These are phyloP conservation scores for Tinamus major DNA, from an alignment of 2,797 vertebrate genomes.

Conservation along the genomic window DNA sequence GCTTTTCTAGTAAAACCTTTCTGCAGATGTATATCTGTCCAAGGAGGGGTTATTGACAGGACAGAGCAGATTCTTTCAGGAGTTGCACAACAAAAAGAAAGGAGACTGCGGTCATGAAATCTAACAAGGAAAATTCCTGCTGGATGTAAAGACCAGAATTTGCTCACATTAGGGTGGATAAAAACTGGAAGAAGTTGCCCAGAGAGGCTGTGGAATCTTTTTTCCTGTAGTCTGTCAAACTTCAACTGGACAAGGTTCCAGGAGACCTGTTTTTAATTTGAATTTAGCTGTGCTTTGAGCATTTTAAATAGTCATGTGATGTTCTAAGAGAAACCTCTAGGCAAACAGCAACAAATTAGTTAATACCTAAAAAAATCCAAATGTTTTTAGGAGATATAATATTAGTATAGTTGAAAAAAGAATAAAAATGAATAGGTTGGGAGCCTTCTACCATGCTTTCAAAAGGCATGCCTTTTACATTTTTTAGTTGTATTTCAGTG, in stretches of 20 bases:
- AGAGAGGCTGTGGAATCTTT: background rate
- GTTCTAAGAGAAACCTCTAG: background rate
- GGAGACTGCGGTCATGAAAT: background rate
- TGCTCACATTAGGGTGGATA: background rate
- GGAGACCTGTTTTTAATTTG: background rate
- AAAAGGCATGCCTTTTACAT: background rate
- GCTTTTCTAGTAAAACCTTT: background rate
- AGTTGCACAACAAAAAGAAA: background rate
- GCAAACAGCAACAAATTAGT: background rate
- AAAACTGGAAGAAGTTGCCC: background rate
- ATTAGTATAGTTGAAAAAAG: background rate
- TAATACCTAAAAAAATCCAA: background rate
- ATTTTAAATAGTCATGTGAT: background rate
- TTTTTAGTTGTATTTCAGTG: background rate
- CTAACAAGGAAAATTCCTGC: background rate
- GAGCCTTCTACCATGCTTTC: background rate
- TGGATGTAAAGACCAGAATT: fast-evolving
- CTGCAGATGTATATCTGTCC: fast-evolving
- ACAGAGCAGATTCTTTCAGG: background rate
- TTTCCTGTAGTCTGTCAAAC: background rate
- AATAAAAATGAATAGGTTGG: background rate
- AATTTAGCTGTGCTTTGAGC: background rate
- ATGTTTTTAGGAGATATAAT: background rate
- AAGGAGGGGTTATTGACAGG: background rate
- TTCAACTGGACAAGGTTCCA: background rate